phyloP scores from a whole-genome alignment of 2,113 vertebrate species.

The Oryzias woworae region DNA sequence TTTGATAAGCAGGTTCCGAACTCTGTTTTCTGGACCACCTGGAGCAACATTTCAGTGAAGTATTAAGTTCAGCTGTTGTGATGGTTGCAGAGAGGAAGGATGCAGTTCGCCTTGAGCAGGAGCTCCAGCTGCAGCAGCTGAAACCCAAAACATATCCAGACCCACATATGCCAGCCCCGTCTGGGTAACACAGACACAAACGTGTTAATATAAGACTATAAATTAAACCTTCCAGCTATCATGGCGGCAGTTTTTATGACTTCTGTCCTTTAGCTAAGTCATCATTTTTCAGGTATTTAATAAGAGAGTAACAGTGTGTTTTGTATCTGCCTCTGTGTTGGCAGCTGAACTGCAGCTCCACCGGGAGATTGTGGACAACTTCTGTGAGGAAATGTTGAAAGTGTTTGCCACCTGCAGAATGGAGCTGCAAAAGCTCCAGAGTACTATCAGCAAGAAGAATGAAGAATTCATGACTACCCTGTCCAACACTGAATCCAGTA shows the following conservation, averaged over 20 bases:
- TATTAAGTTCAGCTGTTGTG: constrained; percentile 39
- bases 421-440: constrained; percentile 33
- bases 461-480: constrained; percentile 10
- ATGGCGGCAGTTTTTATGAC: too few relatives aligned
- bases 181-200: constrained; percentile 72
- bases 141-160: constrained; percentile 75
- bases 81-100: constrained; percentile 71
- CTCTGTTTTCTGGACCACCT: constrained; percentile 81
- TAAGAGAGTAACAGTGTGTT: background rate
- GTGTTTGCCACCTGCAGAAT: constrained; percentile 29
- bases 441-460: constrained; percentile 22
- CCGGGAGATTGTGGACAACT: constrained; percentile 15
- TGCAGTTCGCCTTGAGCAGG: constrained; percentile 72
- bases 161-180: constrained; percentile 74
- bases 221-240: too few relatives aligned
- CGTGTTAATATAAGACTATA: background rate
- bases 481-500: constrained; percentile 29
- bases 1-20: constrained; percentile 56
- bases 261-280: too few relatives aligned
- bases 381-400: constrained; percentile 29
- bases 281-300: too few relatives aligned
- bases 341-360: constrained; percentile 59
- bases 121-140: constrained; percentile 67
- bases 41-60: constrained; percentile 79
- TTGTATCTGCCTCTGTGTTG: constrained; percentile 14